phyloP scores from a whole-genome alignment of 2,888 invertebrate genomes.

The Strigamia transsilvanica region DNA sequence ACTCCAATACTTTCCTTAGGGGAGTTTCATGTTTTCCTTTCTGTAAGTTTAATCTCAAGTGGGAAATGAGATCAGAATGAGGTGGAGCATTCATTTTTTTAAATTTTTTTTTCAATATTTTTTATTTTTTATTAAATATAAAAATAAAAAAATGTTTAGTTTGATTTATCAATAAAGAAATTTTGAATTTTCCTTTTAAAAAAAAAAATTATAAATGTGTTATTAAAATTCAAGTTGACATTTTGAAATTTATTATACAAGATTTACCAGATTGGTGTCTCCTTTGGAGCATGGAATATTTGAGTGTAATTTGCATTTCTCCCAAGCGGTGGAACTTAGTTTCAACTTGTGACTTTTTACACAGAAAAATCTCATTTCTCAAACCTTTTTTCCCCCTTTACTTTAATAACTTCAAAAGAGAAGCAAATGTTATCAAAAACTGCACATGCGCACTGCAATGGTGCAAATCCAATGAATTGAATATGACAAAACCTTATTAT shows the following conservation, averaged over 20 bases:
- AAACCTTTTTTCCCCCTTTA: background rate
- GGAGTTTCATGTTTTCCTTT: constrained; percentile 12
- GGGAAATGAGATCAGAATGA: constrained; percentile 18
- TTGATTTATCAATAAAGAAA: background rate
- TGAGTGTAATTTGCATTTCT: constrained; percentile 25
- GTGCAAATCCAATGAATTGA: too few relatives aligned
- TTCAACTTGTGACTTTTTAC: background rate
- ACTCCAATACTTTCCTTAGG: background rate
- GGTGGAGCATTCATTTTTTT: constrained; percentile 29
- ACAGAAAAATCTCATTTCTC: background rate
- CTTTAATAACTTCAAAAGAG: constrained; percentile 15
- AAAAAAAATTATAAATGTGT: too few relatives aligned
- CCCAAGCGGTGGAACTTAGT: background rate
- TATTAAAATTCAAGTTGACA: background rate
- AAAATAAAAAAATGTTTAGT: background rate
- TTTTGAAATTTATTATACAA: constrained; percentile 11
- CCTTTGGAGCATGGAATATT: background rate
- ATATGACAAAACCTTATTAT: too few relatives aligned
- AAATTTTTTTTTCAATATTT: background rate
- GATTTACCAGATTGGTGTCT: constrained; percentile 4
- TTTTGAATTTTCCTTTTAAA: too few relatives aligned
- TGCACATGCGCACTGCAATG: background rate
- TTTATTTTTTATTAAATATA: background rate
- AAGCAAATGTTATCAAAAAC: background rate
- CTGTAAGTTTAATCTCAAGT: constrained; percentile 20